Evolutionary conservation across 2,113 vertebrate genomes (phyloP), one percentile per base, ranked within the genome.

Genomic region (Thomomys bottae): DNA sequence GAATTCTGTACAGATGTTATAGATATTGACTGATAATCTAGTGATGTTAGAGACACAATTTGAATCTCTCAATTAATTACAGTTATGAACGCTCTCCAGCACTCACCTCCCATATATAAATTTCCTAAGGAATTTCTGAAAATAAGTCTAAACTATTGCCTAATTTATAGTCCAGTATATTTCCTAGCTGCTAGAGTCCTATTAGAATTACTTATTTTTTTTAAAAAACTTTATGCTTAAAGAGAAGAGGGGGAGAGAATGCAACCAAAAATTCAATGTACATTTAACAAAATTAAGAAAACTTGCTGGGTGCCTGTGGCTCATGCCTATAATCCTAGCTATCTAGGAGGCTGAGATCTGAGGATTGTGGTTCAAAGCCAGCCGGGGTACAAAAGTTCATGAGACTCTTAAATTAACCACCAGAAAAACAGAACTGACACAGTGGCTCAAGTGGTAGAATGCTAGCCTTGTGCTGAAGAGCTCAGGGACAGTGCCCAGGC

Each of bases 91-190:
- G 3, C 10, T 88, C 36, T 32, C 49, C 20, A 66, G 72, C 23
- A 9, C 71, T 87, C 36, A 54, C 12, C 40, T 90, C 30, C 23
- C 5, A 10, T 32, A 59, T 34, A 40, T 64, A 75, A 79, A 86
- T 66, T n/a, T 71, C n/a, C 64, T 38, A 40, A 85, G 28, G 10
- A 75, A 45, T 67, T 92, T 94, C 36, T 89, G 61, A 73, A 94
- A 88, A 57, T 49, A 71, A 61, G 24, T 54, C 66, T 63, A 88
- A 92, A 88, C 40, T 71, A 76, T 28, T 14, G 61, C 49, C 76
- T 80, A 71, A 76, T 67, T 67, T 64, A 57, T 6, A 63, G 30
- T 71, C 11, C 20, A 54, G n/a, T 38, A 45, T 87, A 71, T 73
- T 80, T 87, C 91, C 17, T 63, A 38, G 59, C 26, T 82, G 57